Base-by-base conservation (phyloP, 2,113 vertebrate genomes). In the Phalacrocorax carbo region DNA sequence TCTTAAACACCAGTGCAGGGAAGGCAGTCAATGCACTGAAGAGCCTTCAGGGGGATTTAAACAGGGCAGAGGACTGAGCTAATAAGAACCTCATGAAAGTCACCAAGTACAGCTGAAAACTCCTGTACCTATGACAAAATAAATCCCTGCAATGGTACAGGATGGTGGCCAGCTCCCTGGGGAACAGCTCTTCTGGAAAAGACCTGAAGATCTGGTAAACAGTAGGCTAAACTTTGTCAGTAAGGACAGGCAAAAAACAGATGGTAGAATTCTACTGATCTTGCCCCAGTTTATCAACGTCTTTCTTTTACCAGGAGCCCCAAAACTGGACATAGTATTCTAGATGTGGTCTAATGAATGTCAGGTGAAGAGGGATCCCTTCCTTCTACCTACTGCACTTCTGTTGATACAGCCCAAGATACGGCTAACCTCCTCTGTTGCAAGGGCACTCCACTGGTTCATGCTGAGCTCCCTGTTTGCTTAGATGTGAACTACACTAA, bases 361-460 rank as follows among this genome's bases (percentile, higher is more conserved):
- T 9, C 34, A 87, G 61, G 22, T 23, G 64, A 85, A 88, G 22
- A 29, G 13, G 11, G 11, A 83, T 61, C 40, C 44, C 10, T 34
- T 69, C 32, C 15, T 38, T 66, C 8, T 40, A 25, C 48, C 16
- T 55, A 21, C 11, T 18, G 13, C 20, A 32, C 25, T 36, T 69
- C 21, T n/a, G 11, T 23, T 5, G 1, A 36, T 42, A 60, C 40
- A 78, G 25, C 15, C 27, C 75, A 78, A 36, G n/a, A 22, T 38
- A 54, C 16, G 14, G 26, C 2, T 27, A 7, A 70, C 15, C 7
- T 30, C 7, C 40, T 25, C 75, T 29, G 46, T 23, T 65, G 52
- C 42, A 54, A 88, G 70, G 25, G 18, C 0, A 0, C 34, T 75
- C 34, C 1, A 7, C 40, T n/a, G 61, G 34, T 51, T 55, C 21